Evolutionary conservation across 2,797 vertebrate genomes (phyloP).

Genomic region (Gadopsis bispinosus): DNA sequence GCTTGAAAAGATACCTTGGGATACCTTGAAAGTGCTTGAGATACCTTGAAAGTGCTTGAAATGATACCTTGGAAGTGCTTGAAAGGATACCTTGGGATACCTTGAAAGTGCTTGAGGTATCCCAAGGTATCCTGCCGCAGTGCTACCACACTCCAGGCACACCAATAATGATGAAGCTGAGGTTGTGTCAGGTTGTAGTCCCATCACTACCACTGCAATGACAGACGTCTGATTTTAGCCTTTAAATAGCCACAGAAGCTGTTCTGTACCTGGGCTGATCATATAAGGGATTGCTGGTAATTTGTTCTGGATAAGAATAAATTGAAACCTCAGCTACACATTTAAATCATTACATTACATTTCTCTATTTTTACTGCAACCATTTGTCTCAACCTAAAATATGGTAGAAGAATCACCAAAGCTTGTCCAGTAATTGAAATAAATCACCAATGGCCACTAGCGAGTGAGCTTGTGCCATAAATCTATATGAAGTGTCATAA

Average conservation of each 20-base stretch:
- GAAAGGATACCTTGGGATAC: too few species aligned
- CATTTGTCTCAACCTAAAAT: neutral
- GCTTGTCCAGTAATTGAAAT: neutral
- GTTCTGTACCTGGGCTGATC: neutral
- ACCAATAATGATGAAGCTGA: neutral
- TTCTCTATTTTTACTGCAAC: neutral
- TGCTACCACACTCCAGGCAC: too few species aligned
- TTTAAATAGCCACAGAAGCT: neutral
- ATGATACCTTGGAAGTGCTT: too few species aligned
- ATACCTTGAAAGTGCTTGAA: too few species aligned
- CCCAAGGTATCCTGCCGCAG: too few species aligned
- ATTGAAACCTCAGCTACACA: neutral
- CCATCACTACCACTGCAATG: too few species aligned
- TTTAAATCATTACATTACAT: neutral
- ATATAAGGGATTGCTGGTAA: neutral
- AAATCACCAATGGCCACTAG: conserved; percentile 52
- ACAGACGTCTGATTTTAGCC: neutral
- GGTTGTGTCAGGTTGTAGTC: neutral
- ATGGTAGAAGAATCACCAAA: neutral
- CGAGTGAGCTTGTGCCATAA: conserved; percentile 47
- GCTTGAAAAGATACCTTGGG: too few species aligned
- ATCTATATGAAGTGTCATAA: neutral
- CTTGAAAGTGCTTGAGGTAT: too few species aligned
- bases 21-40: too few species aligned
- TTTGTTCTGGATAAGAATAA: neutral